Conservation (phyloP, 1,140 invertebrate genomes). For the Coenobita brevimanus region DNA sequence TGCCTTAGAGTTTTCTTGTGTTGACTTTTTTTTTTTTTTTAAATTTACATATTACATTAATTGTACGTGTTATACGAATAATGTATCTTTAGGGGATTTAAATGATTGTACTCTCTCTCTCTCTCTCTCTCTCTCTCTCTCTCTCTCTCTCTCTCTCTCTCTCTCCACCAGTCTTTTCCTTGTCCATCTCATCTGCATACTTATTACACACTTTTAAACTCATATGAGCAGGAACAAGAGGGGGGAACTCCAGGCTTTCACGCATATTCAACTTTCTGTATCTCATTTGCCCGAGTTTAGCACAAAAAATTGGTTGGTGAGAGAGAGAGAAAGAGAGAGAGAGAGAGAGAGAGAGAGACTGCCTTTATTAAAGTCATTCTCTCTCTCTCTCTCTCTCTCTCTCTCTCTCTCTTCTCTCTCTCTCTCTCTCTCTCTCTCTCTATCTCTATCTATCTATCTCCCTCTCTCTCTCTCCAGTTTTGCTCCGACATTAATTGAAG, state of each 20-base stretch:
- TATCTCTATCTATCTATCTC: not conserved
- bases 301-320: conserved; percentile 11
- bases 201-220: conserved; percentile 56
- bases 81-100: no score
- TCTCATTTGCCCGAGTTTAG: conserved; percentile 47
- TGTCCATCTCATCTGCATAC: conserved; percentile 46
- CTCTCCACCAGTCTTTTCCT: not conserved
- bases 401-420: not conserved
- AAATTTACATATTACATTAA: no score
- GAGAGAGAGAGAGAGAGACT: not conserved
- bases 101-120: no score
- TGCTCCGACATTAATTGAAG: no score
- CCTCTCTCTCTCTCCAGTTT: not conserved
- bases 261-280: conserved; percentile 56
- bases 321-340: not conserved
- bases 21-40: no score
- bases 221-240: conserved; percentile 56
- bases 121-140: no score
- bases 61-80: no score
- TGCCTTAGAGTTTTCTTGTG: no score
- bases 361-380: not conserved
- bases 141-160: no score
- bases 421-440: not conserved
- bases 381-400: not conserved
- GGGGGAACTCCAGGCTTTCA: conserved; percentile 33